phyloP scores from a whole-genome alignment of 2,888 invertebrate genomes.

The Scaeva pyrastri region DNA sequence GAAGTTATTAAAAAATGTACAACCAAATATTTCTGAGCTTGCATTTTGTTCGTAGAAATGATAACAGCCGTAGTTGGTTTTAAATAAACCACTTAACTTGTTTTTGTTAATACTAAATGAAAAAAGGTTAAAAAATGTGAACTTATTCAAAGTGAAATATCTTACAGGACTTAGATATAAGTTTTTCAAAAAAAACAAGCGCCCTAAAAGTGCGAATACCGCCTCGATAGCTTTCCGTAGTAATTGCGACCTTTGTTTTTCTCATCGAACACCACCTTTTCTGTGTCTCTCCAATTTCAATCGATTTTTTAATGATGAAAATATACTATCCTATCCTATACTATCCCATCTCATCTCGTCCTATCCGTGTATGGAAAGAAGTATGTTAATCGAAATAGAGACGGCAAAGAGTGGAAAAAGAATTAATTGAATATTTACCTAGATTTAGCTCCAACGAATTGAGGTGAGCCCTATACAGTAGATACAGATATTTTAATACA shows the following conservation, averaged over 20 bases:
- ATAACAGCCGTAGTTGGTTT: no score
- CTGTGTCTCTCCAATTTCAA: slow-evolving; percentile 12
- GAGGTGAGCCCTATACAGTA: not conserved
- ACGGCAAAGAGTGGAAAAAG: slow-evolving; percentile 10
- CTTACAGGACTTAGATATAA: no score
- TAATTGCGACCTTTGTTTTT: not conserved
- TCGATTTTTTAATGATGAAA: slow-evolving; percentile 61
- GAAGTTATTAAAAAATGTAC: no score
- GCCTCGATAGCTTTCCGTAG: not conserved
- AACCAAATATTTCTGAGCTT: no score
- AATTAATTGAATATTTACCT: slow-evolving; percentile 74
- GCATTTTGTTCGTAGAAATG: no score
- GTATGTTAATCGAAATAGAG: slow-evolving; percentile 38
- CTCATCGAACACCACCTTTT: not conserved
- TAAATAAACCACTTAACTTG: no score
- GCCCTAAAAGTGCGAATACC: not conserved
- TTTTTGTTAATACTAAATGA: no score
- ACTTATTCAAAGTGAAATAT: no score
- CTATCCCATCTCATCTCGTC: not conserved
- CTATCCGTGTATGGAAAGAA: slow-evolving; percentile 4
- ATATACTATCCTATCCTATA: not conserved
- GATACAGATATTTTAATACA: not conserved
- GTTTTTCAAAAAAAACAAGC: not conserved
- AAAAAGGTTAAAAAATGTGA: no score
- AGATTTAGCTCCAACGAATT: slow-evolving; percentile 33